Evolutionary conservation across 2,797 vertebrate genomes (phyloP).

Genomic region (Pygocentrus nattereri): DNA sequence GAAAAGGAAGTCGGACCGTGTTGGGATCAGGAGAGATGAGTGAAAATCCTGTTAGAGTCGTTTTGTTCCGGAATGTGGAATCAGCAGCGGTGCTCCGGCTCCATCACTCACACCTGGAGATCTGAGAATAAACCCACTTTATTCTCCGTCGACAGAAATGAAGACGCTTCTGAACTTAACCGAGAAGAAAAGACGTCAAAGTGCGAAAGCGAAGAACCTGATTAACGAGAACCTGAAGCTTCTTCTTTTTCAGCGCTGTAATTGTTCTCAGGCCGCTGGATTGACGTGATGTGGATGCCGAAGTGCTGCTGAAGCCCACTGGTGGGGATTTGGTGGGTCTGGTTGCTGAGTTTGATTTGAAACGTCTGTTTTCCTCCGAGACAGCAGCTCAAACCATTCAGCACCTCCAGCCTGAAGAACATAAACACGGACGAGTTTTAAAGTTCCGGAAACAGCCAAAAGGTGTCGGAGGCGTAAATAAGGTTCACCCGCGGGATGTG

Average conservation of each 20-base stretch:
- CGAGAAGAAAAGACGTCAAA: too few species aligned
- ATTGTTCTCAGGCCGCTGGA: not conserved
- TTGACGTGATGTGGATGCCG: not conserved
- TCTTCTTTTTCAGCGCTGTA: not conserved
- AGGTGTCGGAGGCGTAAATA: conserved; percentile 69
- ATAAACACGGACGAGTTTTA: conserved; percentile 8
- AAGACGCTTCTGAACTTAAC: too few species aligned
- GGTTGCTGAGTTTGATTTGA: not conserved
- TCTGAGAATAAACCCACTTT: too few species aligned
- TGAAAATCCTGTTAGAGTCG: too few species aligned
- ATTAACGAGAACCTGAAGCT: not conserved
- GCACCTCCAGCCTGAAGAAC: not conserved
- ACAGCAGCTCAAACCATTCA: not conserved
- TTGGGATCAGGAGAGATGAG: too few species aligned
- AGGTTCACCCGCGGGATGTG: conserved; percentile 63
- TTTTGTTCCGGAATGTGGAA: too few species aligned
- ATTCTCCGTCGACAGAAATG: too few species aligned
- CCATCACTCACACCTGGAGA: too few species aligned
- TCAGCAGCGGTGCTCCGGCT: too few species aligned
- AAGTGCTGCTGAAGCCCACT: not conserved
- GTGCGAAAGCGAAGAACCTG: too few species aligned
- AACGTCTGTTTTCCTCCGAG: not conserved
- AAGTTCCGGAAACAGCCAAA: conserved; percentile 33
- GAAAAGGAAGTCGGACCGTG: too few species aligned
- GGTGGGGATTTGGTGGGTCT: not conserved